A percentile compares a stretch with the other conserved stretches of the same genome.
Conservation (phyloP, 2,888 invertebrate genomes). For the Agrochola lota region DNA sequence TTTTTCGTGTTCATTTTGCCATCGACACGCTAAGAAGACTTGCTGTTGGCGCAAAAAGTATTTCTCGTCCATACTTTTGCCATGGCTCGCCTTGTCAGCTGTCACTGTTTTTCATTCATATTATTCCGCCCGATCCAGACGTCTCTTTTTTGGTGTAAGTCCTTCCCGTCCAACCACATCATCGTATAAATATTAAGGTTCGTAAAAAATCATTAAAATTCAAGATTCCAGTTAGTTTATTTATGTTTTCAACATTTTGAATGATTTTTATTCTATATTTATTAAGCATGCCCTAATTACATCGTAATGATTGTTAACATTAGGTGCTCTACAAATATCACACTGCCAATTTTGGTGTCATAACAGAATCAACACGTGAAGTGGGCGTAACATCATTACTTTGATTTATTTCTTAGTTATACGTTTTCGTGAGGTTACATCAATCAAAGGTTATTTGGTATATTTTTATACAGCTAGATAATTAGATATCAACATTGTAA, state of each 20-base stretch:
- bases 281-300: neutral
- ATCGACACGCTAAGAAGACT: too few species aligned
- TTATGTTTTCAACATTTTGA: neutral
- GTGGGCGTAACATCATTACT: conserved; percentile 28
- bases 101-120: neutral
- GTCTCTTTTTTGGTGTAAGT: neutral
- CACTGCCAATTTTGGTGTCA: conserved; percentile 3
- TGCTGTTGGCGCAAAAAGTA: neutral
- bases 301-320: neutral
- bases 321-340: neutral
- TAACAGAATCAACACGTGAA: conserved; percentile 1
- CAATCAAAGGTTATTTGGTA: conserved; percentile 15
- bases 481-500: neutral
- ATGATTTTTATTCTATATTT: neutral
- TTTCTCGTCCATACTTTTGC: neutral
- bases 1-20: too few species aligned
- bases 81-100: neutral
- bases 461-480: neutral
- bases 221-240: neutral
- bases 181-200: too few species aligned
- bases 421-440: conserved; percentile 19
- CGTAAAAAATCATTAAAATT: too few species aligned
- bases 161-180: neutral
- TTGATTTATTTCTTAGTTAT: conserved; percentile 44
- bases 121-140: neutral